Conservation (phyloP, 2,113 vertebrate species). For the Pachycephala philippinensis region DNA sequence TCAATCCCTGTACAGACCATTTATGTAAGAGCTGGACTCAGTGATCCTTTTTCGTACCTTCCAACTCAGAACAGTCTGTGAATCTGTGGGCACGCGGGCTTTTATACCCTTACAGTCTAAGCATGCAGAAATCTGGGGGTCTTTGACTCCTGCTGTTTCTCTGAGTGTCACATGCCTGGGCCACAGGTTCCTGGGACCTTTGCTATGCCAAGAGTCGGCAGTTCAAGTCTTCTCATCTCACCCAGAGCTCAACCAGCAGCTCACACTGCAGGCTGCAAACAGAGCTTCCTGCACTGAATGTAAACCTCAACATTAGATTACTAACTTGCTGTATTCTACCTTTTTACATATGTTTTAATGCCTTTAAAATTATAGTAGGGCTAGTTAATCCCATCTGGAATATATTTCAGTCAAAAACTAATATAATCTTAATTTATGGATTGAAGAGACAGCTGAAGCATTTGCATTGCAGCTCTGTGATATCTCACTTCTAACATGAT, state of each 20-base stretch:
- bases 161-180: neutral
- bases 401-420: neutral
- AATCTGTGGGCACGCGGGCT: neutral
- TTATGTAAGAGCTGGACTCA: neutral
- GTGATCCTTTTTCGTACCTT: neutral
- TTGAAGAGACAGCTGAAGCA: neutral
- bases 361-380: neutral
- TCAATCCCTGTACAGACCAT: neutral
- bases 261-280: neutral
- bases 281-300: neutral
- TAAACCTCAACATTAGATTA: neutral
- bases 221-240: neutral
- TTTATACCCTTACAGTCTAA: neutral
- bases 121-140: neutral
- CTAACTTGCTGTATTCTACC: neutral
- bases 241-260: neutral
- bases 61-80: neutral
- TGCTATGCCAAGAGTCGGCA: neutral
- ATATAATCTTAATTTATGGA: neutral
- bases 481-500: neutral
- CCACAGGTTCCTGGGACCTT: neutral
- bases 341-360: neutral
- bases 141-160: neutral
- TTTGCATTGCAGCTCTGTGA: neutral
- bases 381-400: neutral